phyloP scores from a whole-genome alignment of 2,888 invertebrate genomes.

The Lacanobia wlatinum region DNA sequence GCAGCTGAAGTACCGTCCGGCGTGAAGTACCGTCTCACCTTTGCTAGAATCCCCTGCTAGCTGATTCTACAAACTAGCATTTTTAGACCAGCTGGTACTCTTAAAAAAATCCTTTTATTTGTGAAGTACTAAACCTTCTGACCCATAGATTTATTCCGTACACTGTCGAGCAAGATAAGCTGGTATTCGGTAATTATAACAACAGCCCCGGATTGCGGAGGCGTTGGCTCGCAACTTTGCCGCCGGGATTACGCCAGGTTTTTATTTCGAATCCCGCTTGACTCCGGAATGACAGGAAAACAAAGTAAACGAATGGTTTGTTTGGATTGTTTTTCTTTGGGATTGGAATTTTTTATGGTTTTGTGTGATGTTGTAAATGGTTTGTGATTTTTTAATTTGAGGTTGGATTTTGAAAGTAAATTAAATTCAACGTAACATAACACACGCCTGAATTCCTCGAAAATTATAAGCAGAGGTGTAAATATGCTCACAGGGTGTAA shows the following conservation, averaged over 20 bases:
- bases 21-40: too few species aligned
- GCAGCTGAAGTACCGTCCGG: too few species aligned
- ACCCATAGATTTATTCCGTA: background rate
- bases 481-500: too few species aligned
- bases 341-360: constrained; percentile 24
- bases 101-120: too few species aligned
- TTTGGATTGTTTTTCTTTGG: constrained; percentile 14
- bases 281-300: constrained; percentile 44
- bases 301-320: constrained; percentile 27
- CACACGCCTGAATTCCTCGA: too few species aligned
- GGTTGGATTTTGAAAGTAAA: background rate
- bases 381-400: background rate
- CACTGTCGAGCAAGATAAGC: constrained; percentile 55
- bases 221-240: constrained; percentile 18
- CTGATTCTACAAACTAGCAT: too few species aligned
- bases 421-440: background rate
- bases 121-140: constrained; percentile 14
- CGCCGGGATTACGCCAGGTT: constrained; percentile 16
- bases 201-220: constrained; percentile 36
- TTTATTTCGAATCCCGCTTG: constrained; percentile 49
- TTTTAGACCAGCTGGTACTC: too few species aligned
- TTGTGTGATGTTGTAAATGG: background rate
- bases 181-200: constrained; percentile 47
- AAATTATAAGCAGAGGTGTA: too few species aligned
- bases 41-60: too few species aligned